Evolutionary conservation across 2,888 invertebrate genomes (phyloP).

Genomic region (Drosophila longiperda): DNA sequence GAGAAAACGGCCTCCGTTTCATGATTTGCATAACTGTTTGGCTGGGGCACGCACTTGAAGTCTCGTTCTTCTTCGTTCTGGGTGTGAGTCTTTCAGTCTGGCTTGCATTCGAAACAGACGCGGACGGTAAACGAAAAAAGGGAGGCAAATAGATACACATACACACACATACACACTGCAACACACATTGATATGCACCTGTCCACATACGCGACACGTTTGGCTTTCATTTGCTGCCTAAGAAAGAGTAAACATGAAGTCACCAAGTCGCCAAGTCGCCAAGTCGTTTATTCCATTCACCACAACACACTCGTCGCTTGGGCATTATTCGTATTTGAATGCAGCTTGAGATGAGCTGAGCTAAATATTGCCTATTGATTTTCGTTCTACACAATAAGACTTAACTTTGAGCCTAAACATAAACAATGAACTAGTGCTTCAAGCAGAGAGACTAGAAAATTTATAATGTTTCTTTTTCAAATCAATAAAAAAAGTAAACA

Average conservation of each 20-base stretch:
- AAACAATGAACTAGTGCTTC: not conserved
- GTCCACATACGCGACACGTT: conserved; percentile 68
- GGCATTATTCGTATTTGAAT: not conserved
- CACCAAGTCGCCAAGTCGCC: conserved; percentile 43
- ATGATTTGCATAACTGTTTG: conserved; percentile 77
- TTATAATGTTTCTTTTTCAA: not conserved
- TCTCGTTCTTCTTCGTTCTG: conserved; percentile 40
- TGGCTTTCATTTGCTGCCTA: conserved; percentile 70
- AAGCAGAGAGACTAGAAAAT: not conserved
- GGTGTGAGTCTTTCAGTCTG: conserved; percentile 35
- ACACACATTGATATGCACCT: conserved; percentile 61
- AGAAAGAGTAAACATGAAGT: conserved; percentile 65
- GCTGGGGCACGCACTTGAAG: conserved; percentile 58
- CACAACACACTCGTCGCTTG: conserved; percentile 24
- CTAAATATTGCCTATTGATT: not conserved
- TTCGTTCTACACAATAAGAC: not conserved
- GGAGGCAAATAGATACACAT: conserved; percentile 61
- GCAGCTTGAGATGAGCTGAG: not conserved
- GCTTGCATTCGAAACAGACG: conserved; percentile 63
- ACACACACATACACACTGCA: conserved; percentile 29
- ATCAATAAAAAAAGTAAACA: not conserved
- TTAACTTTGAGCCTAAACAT: not conserved
- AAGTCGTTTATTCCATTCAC: conserved; percentile 40
- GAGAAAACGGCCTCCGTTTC: conserved; percentile 44
- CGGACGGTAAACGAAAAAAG: conserved; percentile 57